Percentiles rank a stretch among this genome's conserved stretches.
Evolutionary conservation across 2,888 invertebrate species (phyloP).

Genomic region (Protophormia terraenovae): DNA sequence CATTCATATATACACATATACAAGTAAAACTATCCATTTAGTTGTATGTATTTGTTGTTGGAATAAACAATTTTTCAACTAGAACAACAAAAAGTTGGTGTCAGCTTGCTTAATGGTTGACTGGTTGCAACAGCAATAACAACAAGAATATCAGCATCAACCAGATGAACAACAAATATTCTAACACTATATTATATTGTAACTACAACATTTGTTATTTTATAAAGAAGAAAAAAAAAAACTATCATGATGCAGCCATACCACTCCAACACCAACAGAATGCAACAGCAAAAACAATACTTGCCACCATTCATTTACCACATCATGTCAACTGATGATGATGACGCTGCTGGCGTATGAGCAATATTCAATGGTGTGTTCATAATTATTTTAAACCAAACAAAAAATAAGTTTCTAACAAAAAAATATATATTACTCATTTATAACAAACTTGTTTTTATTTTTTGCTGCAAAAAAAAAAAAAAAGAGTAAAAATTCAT

Average conservation of each 20-base stretch:
- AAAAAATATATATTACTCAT: constrained; percentile 11
- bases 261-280: constrained; percentile 12
- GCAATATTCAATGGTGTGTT: constrained; percentile 59
- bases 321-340: constrained; percentile 17
- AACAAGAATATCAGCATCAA: background rate
- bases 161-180: background rate
- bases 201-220: constrained; percentile 23
- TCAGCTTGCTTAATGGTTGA: constrained; percentile 63
- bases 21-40: background rate
- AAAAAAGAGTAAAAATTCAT: background rate
- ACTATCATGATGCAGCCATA: constrained; percentile 16
- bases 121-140: constrained; percentile 35
- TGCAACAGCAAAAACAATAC: background rate
- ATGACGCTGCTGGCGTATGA: constrained; percentile 43
- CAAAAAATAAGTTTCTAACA: background rate
- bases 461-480: background rate
- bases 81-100: constrained; percentile 47
- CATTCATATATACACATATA: too few species aligned
- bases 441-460: constrained; percentile 14
- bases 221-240: background rate
- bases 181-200: constrained; percentile 33
- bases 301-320: background rate
- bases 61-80: constrained; percentile 31
- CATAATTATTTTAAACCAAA: constrained; percentile 48
- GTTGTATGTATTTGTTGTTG: background rate